Conservation (phyloP, 2,888 invertebrate genomes). For the Prosopocoilus inquinatus region DNA sequence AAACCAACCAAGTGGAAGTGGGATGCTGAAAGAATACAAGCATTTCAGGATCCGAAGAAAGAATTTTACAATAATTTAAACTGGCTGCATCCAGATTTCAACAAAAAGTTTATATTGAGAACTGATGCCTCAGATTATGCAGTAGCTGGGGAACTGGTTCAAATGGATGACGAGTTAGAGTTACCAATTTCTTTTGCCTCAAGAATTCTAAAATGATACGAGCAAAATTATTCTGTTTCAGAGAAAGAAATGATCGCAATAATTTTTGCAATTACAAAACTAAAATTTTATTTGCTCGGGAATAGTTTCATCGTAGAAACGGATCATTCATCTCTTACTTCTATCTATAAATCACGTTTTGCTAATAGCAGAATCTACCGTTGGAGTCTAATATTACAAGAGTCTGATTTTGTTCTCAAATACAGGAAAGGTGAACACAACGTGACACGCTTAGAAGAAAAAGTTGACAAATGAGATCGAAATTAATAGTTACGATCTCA, state of each 20-base stretch:
- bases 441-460: neutral
- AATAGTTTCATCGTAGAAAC: slow-evolving; percentile 5
- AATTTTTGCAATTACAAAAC: slow-evolving; percentile 1
- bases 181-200: neutral
- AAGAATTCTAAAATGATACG: neutral
- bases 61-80: neutral
- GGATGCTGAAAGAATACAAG: neutral
- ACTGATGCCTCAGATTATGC: neutral
- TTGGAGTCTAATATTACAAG: slow-evolving; percentile 5
- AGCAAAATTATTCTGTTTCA: neutral
- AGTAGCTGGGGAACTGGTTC: neutral
- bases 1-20: neutral
- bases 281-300: slow-evolving; percentile 9
- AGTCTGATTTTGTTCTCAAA: slow-evolving; percentile 4
- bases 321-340: slow-evolving; percentile 1
- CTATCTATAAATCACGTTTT: neutral
- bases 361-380: slow-evolving; percentile 4
- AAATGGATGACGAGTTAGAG: neutral
- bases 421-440: slow-evolving; percentile 2
- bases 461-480: neutral
- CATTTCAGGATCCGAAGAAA: neutral
- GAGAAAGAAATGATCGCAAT: slow-evolving; percentile 14
- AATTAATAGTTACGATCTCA: neutral
- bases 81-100: neutral
- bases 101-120: neutral